A percentile compares a stretch with the other conserved stretches of the same genome.
phyloP scores from a whole-genome alignment of 2,113 vertebrate species.

The Fulica atra region DNA sequence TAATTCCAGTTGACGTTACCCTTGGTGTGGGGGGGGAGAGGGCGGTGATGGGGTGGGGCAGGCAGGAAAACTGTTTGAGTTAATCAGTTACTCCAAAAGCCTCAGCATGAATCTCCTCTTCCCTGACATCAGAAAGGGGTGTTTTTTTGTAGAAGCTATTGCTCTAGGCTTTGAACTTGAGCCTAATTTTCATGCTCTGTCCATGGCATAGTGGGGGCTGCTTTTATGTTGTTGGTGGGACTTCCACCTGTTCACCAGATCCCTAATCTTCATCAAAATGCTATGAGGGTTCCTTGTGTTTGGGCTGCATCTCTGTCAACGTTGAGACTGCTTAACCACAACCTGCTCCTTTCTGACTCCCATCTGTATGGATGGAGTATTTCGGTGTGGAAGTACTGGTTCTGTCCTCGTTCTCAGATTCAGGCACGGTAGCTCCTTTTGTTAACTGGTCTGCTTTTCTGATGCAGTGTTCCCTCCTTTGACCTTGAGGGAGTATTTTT shows the following conservation, averaged over 20 bases:
- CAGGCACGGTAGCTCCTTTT: neutral
- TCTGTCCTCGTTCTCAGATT: neutral
- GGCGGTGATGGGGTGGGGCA: no score
- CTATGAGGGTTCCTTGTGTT: neutral
- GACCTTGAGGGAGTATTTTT: neutral
- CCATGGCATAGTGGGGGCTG: neutral
- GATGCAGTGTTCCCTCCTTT: neutral
- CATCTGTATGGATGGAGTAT: neutral
- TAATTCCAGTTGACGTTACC: neutral
- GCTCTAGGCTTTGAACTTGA: neutral
- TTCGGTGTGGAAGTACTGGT: neutral
- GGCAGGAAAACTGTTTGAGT: neutral
- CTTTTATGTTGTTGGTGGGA: neutral
- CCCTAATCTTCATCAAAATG: neutral
- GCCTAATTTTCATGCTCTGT: neutral
- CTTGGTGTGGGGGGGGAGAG: neutral
- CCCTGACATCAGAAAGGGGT: neutral
- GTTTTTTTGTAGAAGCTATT: neutral
- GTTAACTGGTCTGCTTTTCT: neutral
- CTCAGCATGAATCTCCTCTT: neutral
- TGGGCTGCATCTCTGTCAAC: neutral
- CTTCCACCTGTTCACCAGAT: neutral
- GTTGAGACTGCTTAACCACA: neutral
- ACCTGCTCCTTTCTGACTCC: neutral
- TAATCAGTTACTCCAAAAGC: neutral